Conservation (phyloP, 2,888 invertebrate genomes). For the Nomada ferruginata region DNA sequence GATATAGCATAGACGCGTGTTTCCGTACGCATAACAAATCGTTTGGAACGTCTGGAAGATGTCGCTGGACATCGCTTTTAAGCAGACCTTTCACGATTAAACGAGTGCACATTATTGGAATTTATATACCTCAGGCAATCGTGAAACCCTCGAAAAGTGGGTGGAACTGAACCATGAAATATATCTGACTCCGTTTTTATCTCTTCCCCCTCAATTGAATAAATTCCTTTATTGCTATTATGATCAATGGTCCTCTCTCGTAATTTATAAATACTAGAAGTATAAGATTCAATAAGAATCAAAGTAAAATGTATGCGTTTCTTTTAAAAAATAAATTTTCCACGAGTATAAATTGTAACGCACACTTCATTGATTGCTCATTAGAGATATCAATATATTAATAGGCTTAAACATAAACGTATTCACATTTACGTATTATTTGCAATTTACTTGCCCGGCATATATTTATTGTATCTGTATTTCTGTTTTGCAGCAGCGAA, state of each 20-base stretch:
- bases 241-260: constrained; percentile 46
- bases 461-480: background rate
- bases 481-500: background rate
- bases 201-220: background rate
- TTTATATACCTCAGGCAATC: constrained; percentile 40
- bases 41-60: constrained; percentile 26
- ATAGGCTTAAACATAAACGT: constrained; percentile 7
- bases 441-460: background rate
- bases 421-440: background rate
- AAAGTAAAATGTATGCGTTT: background rate
- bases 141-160: constrained; percentile 58
- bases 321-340: too few species aligned
- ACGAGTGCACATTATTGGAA: constrained; percentile 48
- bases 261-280: background rate
- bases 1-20: background rate
- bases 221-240: background rate
- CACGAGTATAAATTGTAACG: too few species aligned
- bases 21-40: constrained; percentile 43
- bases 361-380: constrained; percentile 29
- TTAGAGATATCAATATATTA: constrained; percentile 39
- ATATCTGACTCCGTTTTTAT: constrained; percentile 6
- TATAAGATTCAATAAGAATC: background rate
- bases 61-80: constrained; percentile 53
- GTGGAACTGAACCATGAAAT: constrained; percentile 23
- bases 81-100: constrained; percentile 51